Base-by-base conservation (phyloP, 2,888 invertebrate genomes). In the Ypsolopha sequella region DNA sequence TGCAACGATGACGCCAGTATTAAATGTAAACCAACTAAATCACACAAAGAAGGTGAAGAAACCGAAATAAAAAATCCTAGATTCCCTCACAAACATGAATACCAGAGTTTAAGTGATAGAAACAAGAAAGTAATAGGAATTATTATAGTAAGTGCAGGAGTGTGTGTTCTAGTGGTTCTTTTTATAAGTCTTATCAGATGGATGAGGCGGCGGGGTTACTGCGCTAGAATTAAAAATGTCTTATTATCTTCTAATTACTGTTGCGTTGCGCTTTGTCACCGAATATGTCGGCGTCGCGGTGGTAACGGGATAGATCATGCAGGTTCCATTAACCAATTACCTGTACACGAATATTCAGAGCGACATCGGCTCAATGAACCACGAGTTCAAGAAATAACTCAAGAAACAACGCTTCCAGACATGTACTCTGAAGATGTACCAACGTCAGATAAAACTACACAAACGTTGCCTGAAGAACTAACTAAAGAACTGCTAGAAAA, bases 381-480 rank as follows among this genome's bases (percentile, higher is more conserved):
- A 1, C 82, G 89, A 48, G 80, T 80, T 24, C 73, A 88, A 53
- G 82, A 80, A 14, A 58, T 68, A 7, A 58, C 73, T 13, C 76
- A 77, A 58, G 82, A 80, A 60, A 65, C 78, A 0, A 61, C 60
- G 35, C 51, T 87, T 59, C 60, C 84, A 57, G 60, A 70, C 56
- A 57, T 38, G 58, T 76, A 52, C 70, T 70, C 57, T 0, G 67
- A 75, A 39, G 67, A 68, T 7, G 60, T 72, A 6, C 78, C 77
- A 14, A 79, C 80, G 36, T 90, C 88, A 58, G 89, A 91, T 62
- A 91, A 91, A 71, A 89, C 88, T 35, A 91, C 91, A 1, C 91
- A 92, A 67, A 93, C 93, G 0, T 76, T 93, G 49, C 93, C 93
- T 0, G 93, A 92, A 66, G 93, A 93, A 68, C 67, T 94, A 47